A percentile compares a stretch with the other conserved stretches of the same genome.
These are phyloP conservation scores for Xyrauchen texanus DNA, from an alignment of 2,113 vertebrate species.

Conservation along the genomic window DNA sequence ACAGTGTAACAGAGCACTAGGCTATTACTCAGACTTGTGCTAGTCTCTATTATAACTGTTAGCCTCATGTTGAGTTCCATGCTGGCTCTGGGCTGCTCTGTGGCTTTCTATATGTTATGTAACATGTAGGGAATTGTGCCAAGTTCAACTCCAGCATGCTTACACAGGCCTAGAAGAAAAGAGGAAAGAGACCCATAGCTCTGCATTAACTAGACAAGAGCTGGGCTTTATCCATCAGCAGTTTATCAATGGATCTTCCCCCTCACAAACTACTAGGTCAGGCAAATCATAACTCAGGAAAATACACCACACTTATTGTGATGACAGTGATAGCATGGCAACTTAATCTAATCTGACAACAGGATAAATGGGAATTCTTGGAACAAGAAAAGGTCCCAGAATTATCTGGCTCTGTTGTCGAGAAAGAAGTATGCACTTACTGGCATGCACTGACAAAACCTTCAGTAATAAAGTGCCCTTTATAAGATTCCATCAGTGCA, in stretches of 20 bases:
- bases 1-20: background rate
- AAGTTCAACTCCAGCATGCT: constrained; percentile 62
- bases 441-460: constrained; percentile 42
- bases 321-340: background rate
- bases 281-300: constrained; percentile 21
- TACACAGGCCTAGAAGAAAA: constrained; percentile 49
- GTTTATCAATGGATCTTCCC: background rate
- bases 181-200: constrained; percentile 10
- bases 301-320: background rate
- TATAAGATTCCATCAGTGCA: constrained; percentile 51
- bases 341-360: background rate
- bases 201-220: constrained; percentile 18
- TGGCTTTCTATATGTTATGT: constrained; percentile 69
- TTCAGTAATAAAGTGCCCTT: constrained; percentile 8
- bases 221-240: constrained; percentile 3
- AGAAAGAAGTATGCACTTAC: constrained; percentile 44
- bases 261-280: constrained; percentile 21
- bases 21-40: too few relatives aligned
- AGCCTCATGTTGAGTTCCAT: constrained; percentile 6
- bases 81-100: constrained; percentile 51
- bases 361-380: background rate
- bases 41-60: background rate
- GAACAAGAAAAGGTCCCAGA: background rate
- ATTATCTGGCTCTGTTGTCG: constrained; percentile 27
- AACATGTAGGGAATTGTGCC: constrained; percentile 64